Evolutionary conservation across 2,888 invertebrate genomes (phyloP).

Genomic region (Heliconius sara): DNA sequence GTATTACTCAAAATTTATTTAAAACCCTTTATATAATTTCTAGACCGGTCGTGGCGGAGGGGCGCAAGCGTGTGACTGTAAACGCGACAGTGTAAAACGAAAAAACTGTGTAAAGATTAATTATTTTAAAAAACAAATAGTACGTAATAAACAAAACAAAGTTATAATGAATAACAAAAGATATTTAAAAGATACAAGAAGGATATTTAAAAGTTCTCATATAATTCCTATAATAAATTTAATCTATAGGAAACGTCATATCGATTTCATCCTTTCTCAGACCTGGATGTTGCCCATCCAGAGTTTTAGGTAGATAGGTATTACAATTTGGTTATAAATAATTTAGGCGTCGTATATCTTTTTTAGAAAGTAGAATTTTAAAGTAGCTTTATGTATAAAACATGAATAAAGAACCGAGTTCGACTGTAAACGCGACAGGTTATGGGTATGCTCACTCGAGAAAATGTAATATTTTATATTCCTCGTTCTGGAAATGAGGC

Average conservation of each 20-base stretch:
- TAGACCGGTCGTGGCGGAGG: too few species aligned
- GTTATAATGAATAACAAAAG: not conserved
- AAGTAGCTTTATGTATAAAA: not conserved
- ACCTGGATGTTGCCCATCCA: not conserved
- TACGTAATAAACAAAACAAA: too few species aligned
- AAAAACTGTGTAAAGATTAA: too few species aligned
- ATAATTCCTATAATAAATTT: constrained; percentile 1
- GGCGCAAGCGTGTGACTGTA: too few species aligned
- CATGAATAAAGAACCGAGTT: not conserved
- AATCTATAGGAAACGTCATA: not conserved
- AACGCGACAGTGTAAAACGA: too few species aligned
- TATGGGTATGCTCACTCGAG: not conserved
- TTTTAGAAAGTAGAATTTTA: not conserved
- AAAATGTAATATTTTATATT: not conserved
- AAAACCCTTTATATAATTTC: too few species aligned
- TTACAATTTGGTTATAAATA: not conserved
- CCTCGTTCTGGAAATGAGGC: not conserved
- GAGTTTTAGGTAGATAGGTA: not conserved
- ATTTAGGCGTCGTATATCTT: not conserved
- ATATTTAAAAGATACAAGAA: not conserved
- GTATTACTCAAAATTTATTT: too few species aligned
- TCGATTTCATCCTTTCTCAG: constrained; percentile 14
- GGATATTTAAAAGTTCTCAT: not conserved
- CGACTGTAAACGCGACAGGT: not conserved
- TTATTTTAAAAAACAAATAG: too few species aligned